Percentiles rank a stretch among this genome's conserved stretches.
phyloP scores from a whole-genome alignment of 2,888 invertebrate genomes.

The Lasius platythorax region DNA sequence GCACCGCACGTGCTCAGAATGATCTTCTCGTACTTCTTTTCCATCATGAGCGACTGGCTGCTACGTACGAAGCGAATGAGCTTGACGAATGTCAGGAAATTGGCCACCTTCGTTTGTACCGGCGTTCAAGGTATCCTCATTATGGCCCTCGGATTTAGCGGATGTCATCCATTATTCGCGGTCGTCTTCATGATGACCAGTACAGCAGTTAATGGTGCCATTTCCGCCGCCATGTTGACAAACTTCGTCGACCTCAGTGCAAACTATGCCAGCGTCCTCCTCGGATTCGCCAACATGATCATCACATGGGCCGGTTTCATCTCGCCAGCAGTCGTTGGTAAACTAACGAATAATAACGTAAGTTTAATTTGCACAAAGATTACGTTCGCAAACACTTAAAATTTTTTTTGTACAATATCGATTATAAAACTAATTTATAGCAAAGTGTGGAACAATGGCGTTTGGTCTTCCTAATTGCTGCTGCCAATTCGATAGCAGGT shows the following conservation, averaged over 20 bases:
- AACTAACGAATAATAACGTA: constrained; percentile 89
- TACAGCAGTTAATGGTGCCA: constrained; percentile 89
- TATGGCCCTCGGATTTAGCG: constrained; percentile 89
- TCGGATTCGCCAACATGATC: constrained; percentile 89
- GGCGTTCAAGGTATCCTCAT: constrained; percentile 89
- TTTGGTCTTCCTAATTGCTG: constrained; percentile 81
- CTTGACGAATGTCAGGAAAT: constrained; percentile 89
- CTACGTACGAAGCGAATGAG: constrained; percentile 88
- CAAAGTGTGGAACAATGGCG: constrained; percentile 84
- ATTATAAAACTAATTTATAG: constrained; percentile 67
- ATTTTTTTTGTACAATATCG: neutral
- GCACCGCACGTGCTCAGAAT: constrained; percentile 89
- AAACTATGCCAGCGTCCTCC: constrained; percentile 88
- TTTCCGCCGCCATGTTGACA: constrained; percentile 90
- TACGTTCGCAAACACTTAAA: neutral
- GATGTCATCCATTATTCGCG: constrained; percentile 88
- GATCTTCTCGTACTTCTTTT: constrained; percentile 88
- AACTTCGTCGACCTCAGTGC: constrained; percentile 90
- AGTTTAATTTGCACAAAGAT: constrained; percentile 79
- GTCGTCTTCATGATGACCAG: constrained; percentile 89
- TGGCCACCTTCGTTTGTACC: constrained; percentile 88
- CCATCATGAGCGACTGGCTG: constrained; percentile 88
- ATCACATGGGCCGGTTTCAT: constrained; percentile 88
- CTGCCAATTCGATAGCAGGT: constrained; percentile 76
- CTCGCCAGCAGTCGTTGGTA: constrained; percentile 89